Evolutionary conservation across 2,797 vertebrate species (phyloP).

Genomic region (Serranus cabrilla): DNA sequence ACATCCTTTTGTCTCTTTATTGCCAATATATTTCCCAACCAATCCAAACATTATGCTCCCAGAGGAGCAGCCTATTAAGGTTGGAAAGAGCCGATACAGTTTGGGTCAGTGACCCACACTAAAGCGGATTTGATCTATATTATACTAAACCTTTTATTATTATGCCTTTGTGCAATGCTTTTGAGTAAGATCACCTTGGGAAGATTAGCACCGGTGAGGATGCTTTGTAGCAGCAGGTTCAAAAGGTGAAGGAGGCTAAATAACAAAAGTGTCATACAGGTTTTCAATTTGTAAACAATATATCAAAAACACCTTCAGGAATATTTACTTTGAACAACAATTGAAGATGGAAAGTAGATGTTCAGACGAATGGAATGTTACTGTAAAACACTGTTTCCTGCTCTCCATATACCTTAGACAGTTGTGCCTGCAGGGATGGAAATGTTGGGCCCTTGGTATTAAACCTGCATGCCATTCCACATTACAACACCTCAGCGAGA

Average conservation of each 20-base stretch:
- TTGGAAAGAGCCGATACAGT: constrained; percentile 84
- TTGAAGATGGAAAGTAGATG: constrained; percentile 10
- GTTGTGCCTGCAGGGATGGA: constrained; percentile 58
- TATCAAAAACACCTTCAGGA: constrained; percentile 8
- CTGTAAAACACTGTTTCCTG: constrained; percentile 45
- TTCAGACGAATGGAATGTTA: constrained; percentile 54
- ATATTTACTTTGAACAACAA: not conserved
- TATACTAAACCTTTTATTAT: constrained; percentile 85
- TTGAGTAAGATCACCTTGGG: constrained; percentile 80
- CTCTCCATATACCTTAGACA: constrained; percentile 25
- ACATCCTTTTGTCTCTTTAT: constrained; percentile 90
- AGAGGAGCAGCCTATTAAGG: constrained; percentile 85
- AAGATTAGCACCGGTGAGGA: constrained; percentile 45
- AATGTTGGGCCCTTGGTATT: constrained; percentile 49
- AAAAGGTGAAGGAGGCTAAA: constrained; percentile 45
- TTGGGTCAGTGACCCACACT: constrained; percentile 87
- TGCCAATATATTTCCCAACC: constrained; percentile 89
- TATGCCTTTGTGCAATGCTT: constrained; percentile 72
- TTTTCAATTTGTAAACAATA: constrained; percentile 37
- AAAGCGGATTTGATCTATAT: constrained; percentile 86
- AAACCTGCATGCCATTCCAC: constrained; percentile 27
- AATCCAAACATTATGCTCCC: constrained; percentile 87
- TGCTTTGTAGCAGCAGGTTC: constrained; percentile 60
- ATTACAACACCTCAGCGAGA: not conserved
- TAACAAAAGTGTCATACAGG: constrained; percentile 10